phyloP scores from a whole-genome alignment of 92 coral and sea anemone genomes.

The Parazoanthus swiftii region DNA sequence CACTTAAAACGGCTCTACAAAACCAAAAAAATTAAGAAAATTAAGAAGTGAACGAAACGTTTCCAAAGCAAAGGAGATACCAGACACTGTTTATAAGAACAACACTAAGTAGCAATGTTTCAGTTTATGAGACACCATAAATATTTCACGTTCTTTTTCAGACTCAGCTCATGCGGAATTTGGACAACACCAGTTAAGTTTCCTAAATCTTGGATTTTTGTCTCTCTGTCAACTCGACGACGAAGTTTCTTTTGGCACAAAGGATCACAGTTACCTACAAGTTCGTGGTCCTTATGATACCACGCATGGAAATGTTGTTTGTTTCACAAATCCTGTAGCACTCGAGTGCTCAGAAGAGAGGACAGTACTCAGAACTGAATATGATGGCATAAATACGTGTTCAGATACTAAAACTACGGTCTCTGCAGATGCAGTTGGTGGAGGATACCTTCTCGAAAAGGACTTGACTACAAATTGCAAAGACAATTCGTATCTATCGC shows the following conservation, averaged over 20 bases:
- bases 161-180: not conserved
- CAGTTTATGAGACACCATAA: no score
- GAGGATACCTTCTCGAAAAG: no score
- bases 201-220: slow-evolving; percentile 25
- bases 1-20: no score
- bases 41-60: no score
- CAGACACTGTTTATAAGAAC: no score
- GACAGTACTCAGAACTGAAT: not conserved
- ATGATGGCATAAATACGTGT: not conserved
- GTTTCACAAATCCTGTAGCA: slow-evolving; percentile 31
- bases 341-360: not conserved
- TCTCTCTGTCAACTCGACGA: slow-evolving; percentile 25
- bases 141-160: not conserved
- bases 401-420: not conserved
- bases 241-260: no score
- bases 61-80: no score
- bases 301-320: not conserved
- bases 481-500: not conserved
- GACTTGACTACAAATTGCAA: not conserved
- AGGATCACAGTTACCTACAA: not conserved
- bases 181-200: slow-evolving; percentile 11
- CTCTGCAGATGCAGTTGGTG: not conserved
- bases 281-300: not conserved
- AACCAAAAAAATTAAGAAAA: no score
- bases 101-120: no score